phyloP scores from a whole-genome alignment of 2,888 invertebrate species.

The Sabatieria punctata region DNA sequence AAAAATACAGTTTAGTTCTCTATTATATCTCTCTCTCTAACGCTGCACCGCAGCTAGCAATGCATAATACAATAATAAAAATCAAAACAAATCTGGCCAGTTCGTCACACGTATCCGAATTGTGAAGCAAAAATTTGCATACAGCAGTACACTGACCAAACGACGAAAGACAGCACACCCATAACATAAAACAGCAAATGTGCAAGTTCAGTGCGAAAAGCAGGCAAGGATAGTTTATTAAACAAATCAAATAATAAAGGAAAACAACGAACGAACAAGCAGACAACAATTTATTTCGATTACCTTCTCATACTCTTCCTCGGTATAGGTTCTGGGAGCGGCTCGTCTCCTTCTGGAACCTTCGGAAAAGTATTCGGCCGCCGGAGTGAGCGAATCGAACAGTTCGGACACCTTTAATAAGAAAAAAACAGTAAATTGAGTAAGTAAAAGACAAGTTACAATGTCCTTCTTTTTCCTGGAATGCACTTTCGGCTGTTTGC shows the following conservation, averaged over 20 bases:
- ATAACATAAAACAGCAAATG: too few species aligned
- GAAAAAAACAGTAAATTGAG: neutral
- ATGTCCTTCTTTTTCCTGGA: slow-evolving; percentile 19
- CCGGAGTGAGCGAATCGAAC: slow-evolving; percentile 23
- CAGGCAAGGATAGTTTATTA: too few species aligned
- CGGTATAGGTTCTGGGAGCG: slow-evolving; percentile 1
- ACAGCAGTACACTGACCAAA: too few species aligned
- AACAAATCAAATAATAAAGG: neutral
- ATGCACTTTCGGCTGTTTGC: slow-evolving; percentile 23
- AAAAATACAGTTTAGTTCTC: too few species aligned
- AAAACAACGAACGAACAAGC: neutral
- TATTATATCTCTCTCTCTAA: too few species aligned
- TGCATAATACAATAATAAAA: too few species aligned
- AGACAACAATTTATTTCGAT: neutral
- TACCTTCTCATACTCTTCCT: slow-evolving; percentile 11
- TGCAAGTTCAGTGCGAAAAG: too few species aligned
- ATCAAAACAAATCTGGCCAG: too few species aligned
- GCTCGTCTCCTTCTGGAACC: slow-evolving; percentile 15
- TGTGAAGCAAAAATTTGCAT: too few species aligned
- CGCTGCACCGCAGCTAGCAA: too few species aligned
- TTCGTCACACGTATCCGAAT: too few species aligned
- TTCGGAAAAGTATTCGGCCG: slow-evolving; percentile 21
- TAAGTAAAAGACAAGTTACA: slow-evolving; percentile 10
- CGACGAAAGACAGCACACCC: too few species aligned
- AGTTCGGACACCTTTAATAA: slow-evolving; percentile 18